phyloP scores from a whole-genome alignment of 2,113 vertebrate species.

The Turnix velox region DNA sequence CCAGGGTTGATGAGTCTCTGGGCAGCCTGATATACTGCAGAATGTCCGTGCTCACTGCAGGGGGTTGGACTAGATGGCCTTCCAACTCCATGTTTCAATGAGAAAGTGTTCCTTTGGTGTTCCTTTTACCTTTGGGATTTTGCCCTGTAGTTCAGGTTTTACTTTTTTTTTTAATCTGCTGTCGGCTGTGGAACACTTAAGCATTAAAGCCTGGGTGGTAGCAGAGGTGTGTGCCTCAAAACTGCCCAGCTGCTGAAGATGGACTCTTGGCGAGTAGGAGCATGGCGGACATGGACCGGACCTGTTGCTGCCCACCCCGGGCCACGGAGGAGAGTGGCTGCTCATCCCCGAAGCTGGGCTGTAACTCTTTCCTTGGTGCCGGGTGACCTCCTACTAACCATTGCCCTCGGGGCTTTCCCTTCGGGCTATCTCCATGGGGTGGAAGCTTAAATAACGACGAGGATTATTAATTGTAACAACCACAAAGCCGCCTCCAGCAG shows the following conservation, averaged over 20 bases:
- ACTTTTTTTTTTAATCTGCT: too few species aligned
- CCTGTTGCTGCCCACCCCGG: background rate
- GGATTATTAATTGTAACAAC: fast-evolving
- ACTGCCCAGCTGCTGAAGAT: background rate
- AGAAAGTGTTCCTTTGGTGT: background rate
- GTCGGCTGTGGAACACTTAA: background rate
- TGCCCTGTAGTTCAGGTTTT: background rate
- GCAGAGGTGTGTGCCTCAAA: too few species aligned
- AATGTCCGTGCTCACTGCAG: too few species aligned
- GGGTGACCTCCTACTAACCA: background rate
- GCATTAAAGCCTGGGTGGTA: too few species aligned
- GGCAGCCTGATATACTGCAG: too few species aligned
- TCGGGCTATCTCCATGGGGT: background rate
- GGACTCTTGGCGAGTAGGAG: fast-evolving
- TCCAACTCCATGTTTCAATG: too few species aligned
- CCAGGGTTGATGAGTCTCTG: too few species aligned
- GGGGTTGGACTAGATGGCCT: too few species aligned
- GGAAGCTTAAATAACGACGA: background rate
- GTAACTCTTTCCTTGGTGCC: background rate
- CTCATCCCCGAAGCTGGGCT: too few species aligned
- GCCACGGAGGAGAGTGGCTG: background rate
- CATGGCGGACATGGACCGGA: background rate
- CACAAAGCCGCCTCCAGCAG: background rate
- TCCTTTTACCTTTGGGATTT: background rate
- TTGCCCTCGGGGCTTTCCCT: background rate